A percentile compares a stretch with the other conserved stretches of the same genome.
Conservation (phyloP, 2,888 invertebrate species). For the Acronicta psi region DNA sequence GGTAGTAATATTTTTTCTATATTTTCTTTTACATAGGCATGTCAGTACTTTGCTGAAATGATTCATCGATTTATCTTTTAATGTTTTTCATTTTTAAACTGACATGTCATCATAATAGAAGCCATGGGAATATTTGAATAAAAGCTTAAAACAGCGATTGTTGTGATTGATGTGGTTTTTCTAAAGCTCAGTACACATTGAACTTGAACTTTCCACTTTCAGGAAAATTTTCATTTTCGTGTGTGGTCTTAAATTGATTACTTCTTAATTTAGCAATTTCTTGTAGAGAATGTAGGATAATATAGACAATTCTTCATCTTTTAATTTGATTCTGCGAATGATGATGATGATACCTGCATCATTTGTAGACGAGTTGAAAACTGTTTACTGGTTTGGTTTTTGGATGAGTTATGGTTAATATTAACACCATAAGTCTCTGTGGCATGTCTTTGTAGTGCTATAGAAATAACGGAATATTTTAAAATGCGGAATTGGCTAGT, state of each 20-base stretch:
- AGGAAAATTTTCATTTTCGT: neutral
- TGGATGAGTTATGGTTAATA: conserved; percentile 57
- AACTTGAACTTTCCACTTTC: neutral
- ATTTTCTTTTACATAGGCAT: conserved; percentile 34
- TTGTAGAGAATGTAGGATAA: conserved; percentile 4
- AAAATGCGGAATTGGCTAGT: conserved; percentile 87
- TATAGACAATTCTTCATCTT: conserved; percentile 1
- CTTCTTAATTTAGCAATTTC: neutral
- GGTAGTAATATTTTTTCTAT: conserved; percentile 40
- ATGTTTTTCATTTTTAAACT: neutral
- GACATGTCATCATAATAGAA: neutral
- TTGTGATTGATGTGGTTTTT: neutral
- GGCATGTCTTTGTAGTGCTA: conserved; percentile 70
- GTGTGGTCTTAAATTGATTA: too few relatives aligned
- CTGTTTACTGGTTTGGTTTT: conserved; percentile 58
- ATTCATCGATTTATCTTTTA: neutral
- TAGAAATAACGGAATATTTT: conserved; percentile 84
- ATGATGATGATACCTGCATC: conserved; percentile 28
- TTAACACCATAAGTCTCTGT: conserved; percentile 63
- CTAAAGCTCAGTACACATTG: neutral
- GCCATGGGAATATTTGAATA: too few relatives aligned
- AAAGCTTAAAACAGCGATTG: too few relatives aligned
- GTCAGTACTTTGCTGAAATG: neutral
- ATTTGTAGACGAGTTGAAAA: conserved; percentile 47
- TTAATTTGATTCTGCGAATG: conserved; percentile 29